Base-by-base conservation (phyloP, 2,113 vertebrate genomes). In the Paramormyrops kingsleyae region DNA sequence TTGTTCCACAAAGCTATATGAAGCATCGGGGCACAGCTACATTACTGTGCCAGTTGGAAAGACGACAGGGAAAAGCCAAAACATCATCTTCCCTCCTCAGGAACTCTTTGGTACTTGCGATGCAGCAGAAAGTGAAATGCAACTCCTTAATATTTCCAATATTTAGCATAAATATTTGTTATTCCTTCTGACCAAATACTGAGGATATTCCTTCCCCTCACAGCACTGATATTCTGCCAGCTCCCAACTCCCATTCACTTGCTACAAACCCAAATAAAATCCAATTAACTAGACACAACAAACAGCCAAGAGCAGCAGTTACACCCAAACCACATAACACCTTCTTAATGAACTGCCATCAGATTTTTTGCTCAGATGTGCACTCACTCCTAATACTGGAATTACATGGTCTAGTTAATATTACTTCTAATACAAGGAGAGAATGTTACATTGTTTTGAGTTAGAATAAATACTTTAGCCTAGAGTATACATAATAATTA, bases 81-180 rank as follows among this genome's bases (percentile, higher is more conserved):
- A 80, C 39, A 47, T 62, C 52, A 46, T 89, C 35, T 19, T 80
- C 19, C 74, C 42, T 27, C 42, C 52, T 84, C 24, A 21, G n/a
- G 8, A 44, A 12, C 12, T 53, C 74, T 80, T 19, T 19, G 17
- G 31, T 17, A 39, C 27, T 35, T 77, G 12, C 42, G 27, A 21
- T 12, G 3, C 21, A 21, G 90, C 21, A 42, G 56, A 84, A 47
- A 49, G 42, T 42, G 13, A 17, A 87, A 89, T 91, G 46, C 49
- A 31, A 86, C 27, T 50, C 31, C 56, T 42, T 50, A 62, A 90
- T 88, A 17, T 46, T 91, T 53, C 88, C 91, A 70, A 91, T 92
- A 92, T 92, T 92, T 92, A 94, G 91, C 66, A 89, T 96, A 95
- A 96, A 96, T 96, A 94, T 96, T 96, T 96, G 95, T 96, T 96